Evolutionary conservation across 1,140 invertebrate species (phyloP).

Genomic region (Phocides pigmalion): DNA sequence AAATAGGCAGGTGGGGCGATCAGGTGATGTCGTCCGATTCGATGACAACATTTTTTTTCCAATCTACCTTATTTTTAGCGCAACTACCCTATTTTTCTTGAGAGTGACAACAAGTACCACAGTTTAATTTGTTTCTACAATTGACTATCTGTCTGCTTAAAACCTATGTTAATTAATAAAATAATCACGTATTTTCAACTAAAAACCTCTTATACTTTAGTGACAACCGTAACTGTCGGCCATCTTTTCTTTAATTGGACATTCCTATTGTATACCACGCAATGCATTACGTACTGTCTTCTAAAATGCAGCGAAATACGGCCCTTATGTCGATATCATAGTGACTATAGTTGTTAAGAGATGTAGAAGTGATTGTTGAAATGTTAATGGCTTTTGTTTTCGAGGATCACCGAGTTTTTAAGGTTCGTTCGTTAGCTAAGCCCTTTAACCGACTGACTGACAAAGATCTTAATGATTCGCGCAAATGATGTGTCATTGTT

Average conservation of each 20-base stretch:
- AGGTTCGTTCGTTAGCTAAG: slow-evolving; percentile 18
- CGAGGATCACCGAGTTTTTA: slow-evolving; percentile 11
- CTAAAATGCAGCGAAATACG: slow-evolving; percentile 3
- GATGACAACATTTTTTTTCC: too few relatives aligned
- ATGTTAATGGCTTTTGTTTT: slow-evolving; percentile 27
- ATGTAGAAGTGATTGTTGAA: slow-evolving; percentile 15
- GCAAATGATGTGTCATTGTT: slow-evolving; percentile 5
- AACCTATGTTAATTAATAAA: background rate
- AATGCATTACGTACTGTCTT: slow-evolving; percentile 22
- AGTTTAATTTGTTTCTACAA: too few relatives aligned
- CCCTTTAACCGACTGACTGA: background rate
- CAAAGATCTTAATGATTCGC: slow-evolving; percentile 3
- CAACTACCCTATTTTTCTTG: too few relatives aligned
- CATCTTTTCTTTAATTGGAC: slow-evolving; percentile 38
- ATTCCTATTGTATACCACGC: slow-evolving; percentile 30
- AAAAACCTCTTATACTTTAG: background rate
- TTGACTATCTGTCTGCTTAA: too few relatives aligned
- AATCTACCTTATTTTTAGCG: too few relatives aligned
- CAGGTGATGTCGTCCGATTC: too few relatives aligned
- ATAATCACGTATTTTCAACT: background rate
- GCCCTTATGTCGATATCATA: slow-evolving; percentile 9
- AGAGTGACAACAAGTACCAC: too few relatives aligned
- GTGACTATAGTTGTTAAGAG: slow-evolving; percentile 1
- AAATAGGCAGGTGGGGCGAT: too few relatives aligned
- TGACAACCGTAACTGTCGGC: slow-evolving; percentile 13